phyloP scores from a whole-genome alignment of 2,797 vertebrate genomes.

The Sebastes goodei region DNA sequence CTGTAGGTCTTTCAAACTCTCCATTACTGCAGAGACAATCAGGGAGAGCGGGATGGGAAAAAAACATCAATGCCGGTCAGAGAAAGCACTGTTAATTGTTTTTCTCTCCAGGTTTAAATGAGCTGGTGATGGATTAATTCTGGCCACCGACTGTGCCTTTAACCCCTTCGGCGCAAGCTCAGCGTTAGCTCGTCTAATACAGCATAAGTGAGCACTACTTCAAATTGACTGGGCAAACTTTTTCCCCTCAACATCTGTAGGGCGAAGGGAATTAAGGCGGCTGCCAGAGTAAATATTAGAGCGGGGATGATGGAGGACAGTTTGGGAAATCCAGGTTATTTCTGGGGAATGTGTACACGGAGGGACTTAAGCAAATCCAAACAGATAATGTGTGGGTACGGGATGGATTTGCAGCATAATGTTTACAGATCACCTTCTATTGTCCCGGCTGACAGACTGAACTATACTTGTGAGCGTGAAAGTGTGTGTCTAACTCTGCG shows the following conservation, averaged over 20 bases:
- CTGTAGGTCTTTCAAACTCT: not conserved
- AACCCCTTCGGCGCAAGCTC: slow-evolving; percentile 11
- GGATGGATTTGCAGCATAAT: slow-evolving; percentile 36
- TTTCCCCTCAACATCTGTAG: slow-evolving; percentile 21
- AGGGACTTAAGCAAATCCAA: slow-evolving; percentile 43
- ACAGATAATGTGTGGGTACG: slow-evolving; percentile 21
- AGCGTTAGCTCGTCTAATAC: slow-evolving; percentile 4
- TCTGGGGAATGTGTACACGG: slow-evolving; percentile 21
- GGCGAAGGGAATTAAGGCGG: slow-evolving; percentile 29
- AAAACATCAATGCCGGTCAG: slow-evolving; percentile 47
- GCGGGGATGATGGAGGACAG: slow-evolving; percentile 31
- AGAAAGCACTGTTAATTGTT: slow-evolving; percentile 45
- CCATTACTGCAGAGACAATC: not conserved
- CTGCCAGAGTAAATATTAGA: slow-evolving; percentile 54
- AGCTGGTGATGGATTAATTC: slow-evolving; percentile 43
- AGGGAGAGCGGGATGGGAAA: not conserved
- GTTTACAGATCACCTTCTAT: slow-evolving; percentile 45
- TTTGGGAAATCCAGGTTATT: slow-evolving; percentile 39
- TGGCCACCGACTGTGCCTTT: slow-evolving; percentile 25
- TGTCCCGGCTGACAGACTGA: slow-evolving; percentile 37
- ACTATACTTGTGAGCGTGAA: not conserved
- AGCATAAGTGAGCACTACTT: not conserved
- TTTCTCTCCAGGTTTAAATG: slow-evolving; percentile 45
- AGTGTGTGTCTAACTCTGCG: not conserved
- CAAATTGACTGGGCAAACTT: slow-evolving; percentile 35